Evolutionary conservation across 2,113 vertebrate species (phyloP).

Genomic region (Mormoops blainvillei): DNA sequence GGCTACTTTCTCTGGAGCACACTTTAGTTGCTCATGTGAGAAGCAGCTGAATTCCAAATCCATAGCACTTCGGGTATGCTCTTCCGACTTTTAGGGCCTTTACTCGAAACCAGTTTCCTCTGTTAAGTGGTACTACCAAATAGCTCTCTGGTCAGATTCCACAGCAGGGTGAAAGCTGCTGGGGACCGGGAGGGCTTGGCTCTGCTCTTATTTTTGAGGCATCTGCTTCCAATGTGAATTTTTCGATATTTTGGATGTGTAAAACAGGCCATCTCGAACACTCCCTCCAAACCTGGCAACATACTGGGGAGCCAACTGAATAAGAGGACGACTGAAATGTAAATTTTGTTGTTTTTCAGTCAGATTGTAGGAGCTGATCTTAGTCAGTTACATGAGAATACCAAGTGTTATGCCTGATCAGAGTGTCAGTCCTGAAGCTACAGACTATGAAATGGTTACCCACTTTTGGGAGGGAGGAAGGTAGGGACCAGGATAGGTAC

Average conservation of each 20-base stretch:
- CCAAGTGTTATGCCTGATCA: not conserved
- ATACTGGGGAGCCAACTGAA: not conserved
- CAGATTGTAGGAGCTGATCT: not conserved
- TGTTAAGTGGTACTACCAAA: not conserved
- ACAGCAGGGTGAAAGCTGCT: not conserved
- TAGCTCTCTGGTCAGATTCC: not conserved
- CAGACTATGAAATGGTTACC: not conserved
- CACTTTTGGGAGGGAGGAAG: not conserved
- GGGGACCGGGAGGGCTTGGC: not conserved
- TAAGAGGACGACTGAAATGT: not conserved
- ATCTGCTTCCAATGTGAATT: not conserved
- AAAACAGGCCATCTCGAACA: not conserved
- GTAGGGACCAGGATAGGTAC: not conserved
- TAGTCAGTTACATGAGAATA: not conserved
- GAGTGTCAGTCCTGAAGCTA: not conserved
- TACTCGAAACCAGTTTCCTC: not conserved
- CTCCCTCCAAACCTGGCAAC: not conserved
- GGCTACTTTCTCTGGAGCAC: not conserved
- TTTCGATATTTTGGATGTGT: not conserved
- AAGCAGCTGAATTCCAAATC: not conserved
- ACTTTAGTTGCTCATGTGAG: not conserved
- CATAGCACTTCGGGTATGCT: not conserved
- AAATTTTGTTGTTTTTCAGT: not conserved
- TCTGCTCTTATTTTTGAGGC: not conserved
- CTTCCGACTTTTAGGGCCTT: not conserved